Conservation (phyloP, 2,113 vertebrate genomes). For the Cololabis saira region DNA sequence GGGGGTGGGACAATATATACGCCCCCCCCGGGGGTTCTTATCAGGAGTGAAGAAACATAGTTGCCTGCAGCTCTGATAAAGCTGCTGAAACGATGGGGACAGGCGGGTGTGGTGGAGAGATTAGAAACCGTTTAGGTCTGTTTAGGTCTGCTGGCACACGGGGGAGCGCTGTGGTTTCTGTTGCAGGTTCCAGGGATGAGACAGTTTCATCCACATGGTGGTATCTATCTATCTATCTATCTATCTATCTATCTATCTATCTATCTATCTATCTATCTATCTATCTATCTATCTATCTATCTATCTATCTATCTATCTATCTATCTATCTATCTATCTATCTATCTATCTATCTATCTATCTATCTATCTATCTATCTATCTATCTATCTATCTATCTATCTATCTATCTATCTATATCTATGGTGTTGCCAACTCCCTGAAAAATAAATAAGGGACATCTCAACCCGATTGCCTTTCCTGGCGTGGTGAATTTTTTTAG, state of each 20-base stretch:
- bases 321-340: slow-evolving; percentile 11
- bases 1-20: slow-evolving; percentile 46
- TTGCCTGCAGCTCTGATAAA: slow-evolving; percentile 70
- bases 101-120: slow-evolving; percentile 60
- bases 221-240: too few relatives aligned
- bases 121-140: slow-evolving; percentile 73
- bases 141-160: slow-evolving; percentile 40
- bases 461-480: too few relatives aligned
- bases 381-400: slow-evolving; percentile 4
- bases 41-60: slow-evolving; percentile 52
- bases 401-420: too few relatives aligned
- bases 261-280: neutral
- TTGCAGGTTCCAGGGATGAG: slow-evolving; percentile 18
- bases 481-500: too few relatives aligned
- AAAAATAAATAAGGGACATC: too few relatives aligned
- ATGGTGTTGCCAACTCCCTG: too few relatives aligned
- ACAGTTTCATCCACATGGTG: neutral
- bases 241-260: slow-evolving; percentile 6
- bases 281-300: slow-evolving; percentile 2
- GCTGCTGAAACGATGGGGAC: slow-evolving; percentile 53
- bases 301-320: slow-evolving; percentile 4
- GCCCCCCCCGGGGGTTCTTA: slow-evolving; percentile 40
- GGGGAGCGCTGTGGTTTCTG: slow-evolving; percentile 19
- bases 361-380: slow-evolving; percentile 19
- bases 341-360: slow-evolving; percentile 28